Evolutionary conservation across 2,113 vertebrate species (phyloP), one percentile per base, ranked within the genome.

Genomic region (Neolamprologus variostigma): DNA sequence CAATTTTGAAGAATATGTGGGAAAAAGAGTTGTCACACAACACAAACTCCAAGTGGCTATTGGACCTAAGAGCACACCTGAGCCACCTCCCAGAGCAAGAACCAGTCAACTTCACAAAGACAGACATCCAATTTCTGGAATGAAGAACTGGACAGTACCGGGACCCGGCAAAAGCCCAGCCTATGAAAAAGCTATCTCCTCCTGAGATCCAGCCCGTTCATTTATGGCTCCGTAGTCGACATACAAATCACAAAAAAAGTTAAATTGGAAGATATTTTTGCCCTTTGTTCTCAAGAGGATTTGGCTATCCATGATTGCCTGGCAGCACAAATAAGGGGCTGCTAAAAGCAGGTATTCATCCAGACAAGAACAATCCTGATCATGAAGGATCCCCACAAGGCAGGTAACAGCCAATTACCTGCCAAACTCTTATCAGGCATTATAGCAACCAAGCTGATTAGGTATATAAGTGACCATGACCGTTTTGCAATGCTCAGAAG

Each of bases 151-250:
- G 19, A 66, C 33, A 21, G 10, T 37, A 66, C 33, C 0, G 4
- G 33, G 4, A 66, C 1, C 7, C 4, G 1, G 4, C 61, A 37
- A 0, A n/a, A 37, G 10, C 7, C 61, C 61, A 1, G 19, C 61
- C 61, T 66, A 37, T 37, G 33, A 66, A 21, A 12, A 37, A 66
- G 10, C 61, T 66, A 66, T 66, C 19, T 37, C 61, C 4, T 37
- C 33, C 61, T 66, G 10, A 37, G 10, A 66, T 37, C 33, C 4
- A 37, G 10, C 7, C 19, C 0, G 4, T 66, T 37, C 19, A 66
- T 66, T 66, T 21, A 37, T 37, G 19, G 7, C 33, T 10, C 33
- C 0, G 10, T 66, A 21, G 33, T 37, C 0, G 3, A 5, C 59
- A 19, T 63, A 4, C 61, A 66, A 66, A 66, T 66, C 7, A 66